phyloP scores from a whole-genome alignment of 2,888 invertebrate genomes.

The Lycophotia porphyrea region DNA sequence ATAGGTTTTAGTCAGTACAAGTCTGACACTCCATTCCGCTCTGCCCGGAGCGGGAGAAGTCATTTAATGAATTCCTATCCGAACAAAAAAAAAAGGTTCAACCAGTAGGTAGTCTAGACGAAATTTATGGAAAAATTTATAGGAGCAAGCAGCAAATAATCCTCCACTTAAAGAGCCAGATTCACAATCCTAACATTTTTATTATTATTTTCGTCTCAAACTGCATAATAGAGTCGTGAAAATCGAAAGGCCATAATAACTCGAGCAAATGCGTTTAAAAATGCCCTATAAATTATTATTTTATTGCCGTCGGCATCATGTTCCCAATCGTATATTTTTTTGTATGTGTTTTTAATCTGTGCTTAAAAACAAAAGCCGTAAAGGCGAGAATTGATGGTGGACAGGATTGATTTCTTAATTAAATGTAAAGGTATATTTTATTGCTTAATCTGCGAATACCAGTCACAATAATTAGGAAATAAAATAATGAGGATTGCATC shows the following conservation, averaged over 20 bases:
- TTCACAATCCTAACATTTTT: slow-evolving; percentile 51
- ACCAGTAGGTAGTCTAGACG: not conserved
- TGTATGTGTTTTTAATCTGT: slow-evolving; percentile 46
- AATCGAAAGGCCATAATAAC: slow-evolving; percentile 69
- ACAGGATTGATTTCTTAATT: slow-evolving; percentile 42
- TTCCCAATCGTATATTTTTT: slow-evolving; percentile 51
- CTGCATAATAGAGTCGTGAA: slow-evolving; percentile 80
- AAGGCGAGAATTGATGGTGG: slow-evolving; percentile 20
- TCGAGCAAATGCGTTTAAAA: slow-evolving; percentile 71
- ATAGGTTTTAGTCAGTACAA: no score
- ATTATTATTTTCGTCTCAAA: slow-evolving; percentile 74
- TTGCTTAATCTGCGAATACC: slow-evolving; percentile 1
- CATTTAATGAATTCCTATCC: no score
- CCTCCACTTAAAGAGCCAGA: slow-evolving; percentile 1
- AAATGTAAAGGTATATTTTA: slow-evolving; percentile 17
- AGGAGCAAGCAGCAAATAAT: not conserved
- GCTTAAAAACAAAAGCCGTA: slow-evolving; percentile 44
- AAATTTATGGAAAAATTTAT: not conserved
- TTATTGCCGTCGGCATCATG: slow-evolving; percentile 66
- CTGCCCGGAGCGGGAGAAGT: no score
- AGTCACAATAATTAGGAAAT: slow-evolving; percentile 5
- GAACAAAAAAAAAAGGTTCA: no score
- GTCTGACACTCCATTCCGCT: no score
- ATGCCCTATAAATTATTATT: slow-evolving; percentile 70
- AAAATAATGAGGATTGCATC: slow-evolving; percentile 13